Evolutionary conservation across 2,888 invertebrate species (phyloP), one percentile per base, ranked within the genome.

Genomic region (Emesis furor): DNA sequence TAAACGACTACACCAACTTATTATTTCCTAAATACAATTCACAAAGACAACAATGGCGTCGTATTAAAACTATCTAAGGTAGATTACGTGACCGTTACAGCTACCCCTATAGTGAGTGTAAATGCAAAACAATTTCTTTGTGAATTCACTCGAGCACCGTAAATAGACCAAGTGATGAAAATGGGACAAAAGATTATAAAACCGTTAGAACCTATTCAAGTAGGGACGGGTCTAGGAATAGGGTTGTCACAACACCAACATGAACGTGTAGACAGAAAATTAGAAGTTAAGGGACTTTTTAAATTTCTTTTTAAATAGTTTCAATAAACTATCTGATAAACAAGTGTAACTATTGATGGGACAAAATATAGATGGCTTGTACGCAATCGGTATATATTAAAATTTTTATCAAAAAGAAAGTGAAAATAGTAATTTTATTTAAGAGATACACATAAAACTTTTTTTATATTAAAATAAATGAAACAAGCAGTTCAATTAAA

Each of bases 141-240:
- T 65, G 65, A 65, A 65, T 65, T 65, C 65, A 32, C 65, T 65
- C 32, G 2, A 65, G 65, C 65, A 69, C 37, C 69, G 69, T 76
- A 76, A 76, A 76, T 76, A 69, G 68, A 37, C 35, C 37, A 39
- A 76, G 76, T 76, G 76, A 76, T 59, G 76, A 76, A 68, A 76
- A 24, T 55, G 51, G 69, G 69, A 76, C 76, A 76, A 76, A 55
- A 69, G 69, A 69, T 68, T 69, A 37, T 76, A 76, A 69, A 68
- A 76, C 76, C 76, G 76, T 76, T 76, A 76, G 76, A 76, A 55
- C 69, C 76, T 76, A 65, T 65, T 65, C 65, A 65, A 65, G 62
- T 62, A 62, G 32, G 32, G 65, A 65, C 65, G 65, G 65, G 32
- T 65, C 65, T 65, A 65, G 65, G 65, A 65, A 14, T 30, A 65